Conservation (phyloP, 2,113 vertebrate genomes). For the Marcusenius ussheri region DNA sequence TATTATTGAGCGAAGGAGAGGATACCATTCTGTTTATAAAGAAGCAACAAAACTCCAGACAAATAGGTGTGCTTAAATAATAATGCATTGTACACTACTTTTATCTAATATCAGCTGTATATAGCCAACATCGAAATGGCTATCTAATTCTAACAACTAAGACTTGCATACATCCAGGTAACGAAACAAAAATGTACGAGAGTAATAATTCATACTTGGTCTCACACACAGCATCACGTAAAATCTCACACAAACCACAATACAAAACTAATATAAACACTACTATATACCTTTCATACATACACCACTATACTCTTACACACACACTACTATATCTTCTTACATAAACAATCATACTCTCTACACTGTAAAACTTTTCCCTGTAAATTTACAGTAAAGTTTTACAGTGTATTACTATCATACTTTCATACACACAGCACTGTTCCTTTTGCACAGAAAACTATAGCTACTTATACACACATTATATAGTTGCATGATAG, state of each 20-base stretch:
- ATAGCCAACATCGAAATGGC: neutral
- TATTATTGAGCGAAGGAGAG: neutral
- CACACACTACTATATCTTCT: neutral
- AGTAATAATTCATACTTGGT: neutral
- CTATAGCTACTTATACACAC: neutral
- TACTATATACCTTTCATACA: no score
- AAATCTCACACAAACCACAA: neutral
- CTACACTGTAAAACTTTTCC: no score
- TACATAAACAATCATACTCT: neutral
- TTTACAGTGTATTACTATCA: no score
- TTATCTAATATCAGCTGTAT: neutral
- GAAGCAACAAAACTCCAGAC: neutral
- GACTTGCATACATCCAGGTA: neutral
- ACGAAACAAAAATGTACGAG: no score
- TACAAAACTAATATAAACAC: no score
- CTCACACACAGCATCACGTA: no score
- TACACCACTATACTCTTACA: no score
- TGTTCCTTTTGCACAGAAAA: neutral
- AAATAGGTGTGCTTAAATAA: neutral
- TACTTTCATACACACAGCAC: neutral
- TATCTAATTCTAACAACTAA: neutral
- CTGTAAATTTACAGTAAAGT: no score
- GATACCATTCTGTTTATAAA: neutral
- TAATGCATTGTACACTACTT: neutral
- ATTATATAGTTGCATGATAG: neutral